Percentiles rank a stretch among this genome's conserved stretches.
phyloP scores from a whole-genome alignment of 2,797 vertebrate genomes.

The Kryptopterus vitreolus region DNA sequence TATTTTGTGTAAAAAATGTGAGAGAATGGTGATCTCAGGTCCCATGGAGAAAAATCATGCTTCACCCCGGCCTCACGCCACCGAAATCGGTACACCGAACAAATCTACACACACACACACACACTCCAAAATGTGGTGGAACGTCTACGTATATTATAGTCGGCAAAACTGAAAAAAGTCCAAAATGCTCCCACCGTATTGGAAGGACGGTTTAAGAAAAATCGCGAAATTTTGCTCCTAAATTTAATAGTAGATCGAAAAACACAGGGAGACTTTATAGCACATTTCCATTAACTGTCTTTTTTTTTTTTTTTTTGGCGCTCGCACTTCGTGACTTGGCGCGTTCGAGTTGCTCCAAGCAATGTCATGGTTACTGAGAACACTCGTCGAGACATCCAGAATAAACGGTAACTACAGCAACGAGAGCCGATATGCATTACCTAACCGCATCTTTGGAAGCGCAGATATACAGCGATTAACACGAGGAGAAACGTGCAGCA shows the following conservation, averaged over 20 bases:
- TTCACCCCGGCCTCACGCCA: too few species aligned
- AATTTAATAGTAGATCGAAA: neutral
- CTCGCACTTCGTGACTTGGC: constrained; percentile 36
- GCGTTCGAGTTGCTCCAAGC: constrained; percentile 15
- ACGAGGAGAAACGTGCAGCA: neutral
- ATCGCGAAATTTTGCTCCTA: neutral
- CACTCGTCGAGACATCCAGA: constrained; percentile 26
- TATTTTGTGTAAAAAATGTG: too few species aligned
- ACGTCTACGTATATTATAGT: too few species aligned
- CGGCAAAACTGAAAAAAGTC: neutral
- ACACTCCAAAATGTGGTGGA: too few species aligned
- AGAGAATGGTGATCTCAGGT: too few species aligned
- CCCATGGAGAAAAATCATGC: too few species aligned
- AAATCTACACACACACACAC: too few species aligned
- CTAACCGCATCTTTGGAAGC: constrained; percentile 5
- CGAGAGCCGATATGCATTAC: constrained; percentile 18
- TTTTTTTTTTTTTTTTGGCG: neutral
- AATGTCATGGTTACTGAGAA: constrained; percentile 46
- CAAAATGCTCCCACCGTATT: too few species aligned
- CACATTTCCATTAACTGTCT: constrained; percentile 19
- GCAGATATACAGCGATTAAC: constrained; percentile 7
- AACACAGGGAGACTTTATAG: neutral
- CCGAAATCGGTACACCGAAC: too few species aligned
- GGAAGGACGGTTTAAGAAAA: neutral
- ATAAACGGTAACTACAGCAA: constrained; percentile 32